These are phyloP conservation scores for Yponomeuta sedellus DNA, from an alignment of 2,888 invertebrate species.

Conservation along the genomic window DNA sequence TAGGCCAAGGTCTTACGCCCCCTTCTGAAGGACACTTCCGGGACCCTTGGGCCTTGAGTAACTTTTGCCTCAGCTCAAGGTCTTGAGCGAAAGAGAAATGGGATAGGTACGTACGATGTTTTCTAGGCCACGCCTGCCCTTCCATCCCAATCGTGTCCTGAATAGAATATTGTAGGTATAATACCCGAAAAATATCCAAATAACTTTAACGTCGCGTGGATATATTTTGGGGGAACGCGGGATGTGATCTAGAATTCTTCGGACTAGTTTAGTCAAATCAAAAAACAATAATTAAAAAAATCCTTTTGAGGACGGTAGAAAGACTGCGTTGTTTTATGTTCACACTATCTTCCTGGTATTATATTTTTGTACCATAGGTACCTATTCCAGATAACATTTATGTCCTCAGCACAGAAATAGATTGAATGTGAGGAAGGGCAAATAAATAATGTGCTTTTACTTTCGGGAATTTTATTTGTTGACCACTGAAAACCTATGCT, in stretches of 20 bases:
- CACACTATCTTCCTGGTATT: not conserved
- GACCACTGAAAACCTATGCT: not conserved
- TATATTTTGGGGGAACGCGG: too few species aligned
- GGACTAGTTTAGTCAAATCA: too few species aligned
- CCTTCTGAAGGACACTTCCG: not conserved
- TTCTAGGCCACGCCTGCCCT: slow-evolving; percentile 51
- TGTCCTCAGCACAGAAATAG: not conserved
- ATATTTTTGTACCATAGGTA: not conserved
- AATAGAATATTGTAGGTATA: slow-evolving; percentile 38
- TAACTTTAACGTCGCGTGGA: too few species aligned
- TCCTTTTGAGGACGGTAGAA: too few species aligned
- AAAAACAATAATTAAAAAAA: too few species aligned
- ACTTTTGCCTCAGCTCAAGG: slow-evolving; percentile 14
- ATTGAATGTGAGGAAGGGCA: too few species aligned
- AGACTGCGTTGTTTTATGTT: not conserved
- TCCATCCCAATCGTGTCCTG: slow-evolving; percentile 37
- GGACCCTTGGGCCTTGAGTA: slow-evolving; percentile 8
- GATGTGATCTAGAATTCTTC: too few species aligned
- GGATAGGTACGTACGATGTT: slow-evolving; percentile 41
- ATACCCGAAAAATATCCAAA: not conserved
- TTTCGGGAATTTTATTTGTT: not conserved
- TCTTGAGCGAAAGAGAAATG: slow-evolving; percentile 50
- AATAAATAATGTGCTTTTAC: not conserved
- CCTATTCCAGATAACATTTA: not conserved
- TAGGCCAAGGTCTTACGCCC: not conserved